A percentile compares a stretch with the other conserved stretches of the same genome.
Evolutionary conservation across 1,140 invertebrate genomes (phyloP).

Genomic region (Vollenhovia emeryi): DNA sequence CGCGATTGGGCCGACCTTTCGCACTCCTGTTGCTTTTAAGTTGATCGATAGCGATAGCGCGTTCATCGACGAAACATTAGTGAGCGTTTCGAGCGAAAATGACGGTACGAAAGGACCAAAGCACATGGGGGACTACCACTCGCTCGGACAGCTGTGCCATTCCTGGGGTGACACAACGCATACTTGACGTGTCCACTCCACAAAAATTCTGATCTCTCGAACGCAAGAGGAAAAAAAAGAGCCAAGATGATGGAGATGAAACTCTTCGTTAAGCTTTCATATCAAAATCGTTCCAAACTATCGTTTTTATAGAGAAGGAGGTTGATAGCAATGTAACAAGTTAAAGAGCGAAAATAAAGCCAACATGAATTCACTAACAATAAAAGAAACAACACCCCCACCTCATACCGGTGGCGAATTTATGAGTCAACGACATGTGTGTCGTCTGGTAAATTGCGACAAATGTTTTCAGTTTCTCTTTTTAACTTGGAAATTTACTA

Average conservation of each 20-base stretch:
- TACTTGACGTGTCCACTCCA: conserved; percentile 40
- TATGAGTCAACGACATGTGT: not conserved
- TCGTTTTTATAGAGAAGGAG: conserved; percentile 40
- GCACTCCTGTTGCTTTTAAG: conserved; percentile 53
- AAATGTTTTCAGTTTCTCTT: not conserved
- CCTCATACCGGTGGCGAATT: conserved; percentile 20
- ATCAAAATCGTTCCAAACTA: conserved; percentile 47
- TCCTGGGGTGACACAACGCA: conserved; percentile 54
- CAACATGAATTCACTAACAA: not conserved
- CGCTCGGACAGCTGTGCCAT: conserved; percentile 68
- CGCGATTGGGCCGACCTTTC: conserved; percentile 51
- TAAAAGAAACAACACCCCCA: not conserved
- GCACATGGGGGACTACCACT: conserved; percentile 17
- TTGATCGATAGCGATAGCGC: conserved; percentile 55
- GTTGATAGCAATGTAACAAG: conserved; percentile 28
- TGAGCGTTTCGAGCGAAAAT: conserved; percentile 49
- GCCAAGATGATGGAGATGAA: not conserved
- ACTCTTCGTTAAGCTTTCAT: conserved; percentile 41
- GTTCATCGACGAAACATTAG: conserved; percentile 35
- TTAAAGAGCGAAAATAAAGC: conserved; percentile 34
- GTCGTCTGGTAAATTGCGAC: not conserved
- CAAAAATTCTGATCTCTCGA: conserved; percentile 52
- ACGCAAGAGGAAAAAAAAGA: not conserved
- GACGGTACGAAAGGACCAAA: conserved; percentile 41
- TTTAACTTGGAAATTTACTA: not conserved